phyloP scores from a whole-genome alignment of 2,797 vertebrate genomes.

The Hybognathus amarus region DNA sequence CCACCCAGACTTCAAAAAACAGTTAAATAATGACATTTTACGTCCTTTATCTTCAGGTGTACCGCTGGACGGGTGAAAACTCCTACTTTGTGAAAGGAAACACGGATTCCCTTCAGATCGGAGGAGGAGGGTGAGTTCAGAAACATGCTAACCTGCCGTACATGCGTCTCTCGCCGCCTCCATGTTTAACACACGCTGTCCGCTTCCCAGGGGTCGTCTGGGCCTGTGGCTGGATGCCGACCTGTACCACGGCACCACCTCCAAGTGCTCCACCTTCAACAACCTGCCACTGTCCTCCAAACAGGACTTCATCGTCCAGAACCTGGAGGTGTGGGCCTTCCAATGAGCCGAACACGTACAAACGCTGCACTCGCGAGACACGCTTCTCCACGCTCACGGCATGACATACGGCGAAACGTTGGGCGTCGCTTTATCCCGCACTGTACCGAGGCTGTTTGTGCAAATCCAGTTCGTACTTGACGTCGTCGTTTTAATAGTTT shows the following conservation, averaged over 20 bases:
- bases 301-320: constrained; percentile 96
- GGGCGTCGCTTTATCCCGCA: constrained; percentile 7
- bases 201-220: constrained; percentile 84
- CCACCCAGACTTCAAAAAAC: too few relatives aligned
- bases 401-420: not conserved
- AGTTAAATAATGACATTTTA: not conserved
- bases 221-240: constrained; percentile 97
- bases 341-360: constrained; percentile 67
- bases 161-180: not conserved
- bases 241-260: constrained; percentile 92
- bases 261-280: constrained; percentile 93
- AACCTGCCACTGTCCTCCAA: constrained; percentile 92
- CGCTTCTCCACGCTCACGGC: constrained; percentile 6
- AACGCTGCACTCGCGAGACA: constrained; percentile 15
- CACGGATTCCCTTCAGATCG: constrained; percentile 92
- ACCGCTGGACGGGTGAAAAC: constrained; percentile 96
- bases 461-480: not conserved
- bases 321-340: constrained; percentile 92
- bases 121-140: constrained; percentile 88
- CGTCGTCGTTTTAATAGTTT: not conserved
- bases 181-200: not conserved
- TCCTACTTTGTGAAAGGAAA: constrained; percentile 99
- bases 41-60: constrained; percentile 80
- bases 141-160: not conserved
- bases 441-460: constrained; percentile 19